phyloP scores from a whole-genome alignment of 2,113 vertebrate species.

The Prunella himalayana region DNA sequence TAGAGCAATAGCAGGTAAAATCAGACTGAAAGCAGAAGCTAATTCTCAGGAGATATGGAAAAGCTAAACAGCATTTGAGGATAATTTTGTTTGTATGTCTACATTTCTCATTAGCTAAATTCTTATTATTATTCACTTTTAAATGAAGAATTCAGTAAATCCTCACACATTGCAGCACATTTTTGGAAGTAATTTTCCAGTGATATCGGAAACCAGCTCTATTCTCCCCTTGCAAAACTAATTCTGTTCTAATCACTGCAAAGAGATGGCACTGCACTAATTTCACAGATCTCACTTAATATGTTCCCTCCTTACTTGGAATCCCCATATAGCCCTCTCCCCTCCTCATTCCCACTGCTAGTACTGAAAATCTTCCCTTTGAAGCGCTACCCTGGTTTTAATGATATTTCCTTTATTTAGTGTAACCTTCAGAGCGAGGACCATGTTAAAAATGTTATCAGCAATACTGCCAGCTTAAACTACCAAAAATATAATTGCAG shows the following conservation, averaged over 20 bases:
- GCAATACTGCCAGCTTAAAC: not conserved
- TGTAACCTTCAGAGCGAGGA: not conserved
- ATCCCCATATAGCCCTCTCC: not conserved
- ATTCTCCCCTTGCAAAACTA: not conserved
- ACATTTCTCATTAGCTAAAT: constrained; percentile 34
- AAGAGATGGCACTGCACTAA: not conserved
- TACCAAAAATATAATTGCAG: not conserved
- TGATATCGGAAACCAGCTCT: not conserved
- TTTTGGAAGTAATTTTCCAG: not conserved
- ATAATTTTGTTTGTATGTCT: constrained; percentile 36
- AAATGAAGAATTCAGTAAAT: constrained; percentile 37
- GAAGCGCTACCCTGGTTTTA: not conserved
- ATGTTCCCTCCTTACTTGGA: not conserved
- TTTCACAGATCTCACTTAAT: not conserved
- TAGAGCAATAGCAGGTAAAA: constrained; percentile 73
- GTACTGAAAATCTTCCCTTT: not conserved
- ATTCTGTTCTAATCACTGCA: not conserved
- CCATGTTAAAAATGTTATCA: not conserved
- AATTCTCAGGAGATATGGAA: constrained; percentile 52
- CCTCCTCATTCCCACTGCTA: not conserved
- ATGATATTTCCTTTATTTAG: not conserved
- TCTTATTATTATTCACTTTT: not conserved
- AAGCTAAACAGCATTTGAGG: constrained; percentile 55
- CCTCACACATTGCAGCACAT: not conserved
- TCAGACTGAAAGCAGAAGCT: constrained; percentile 68